Conservation (phyloP, 1,140 invertebrate species). For the Drosophila subobscura region DNA sequence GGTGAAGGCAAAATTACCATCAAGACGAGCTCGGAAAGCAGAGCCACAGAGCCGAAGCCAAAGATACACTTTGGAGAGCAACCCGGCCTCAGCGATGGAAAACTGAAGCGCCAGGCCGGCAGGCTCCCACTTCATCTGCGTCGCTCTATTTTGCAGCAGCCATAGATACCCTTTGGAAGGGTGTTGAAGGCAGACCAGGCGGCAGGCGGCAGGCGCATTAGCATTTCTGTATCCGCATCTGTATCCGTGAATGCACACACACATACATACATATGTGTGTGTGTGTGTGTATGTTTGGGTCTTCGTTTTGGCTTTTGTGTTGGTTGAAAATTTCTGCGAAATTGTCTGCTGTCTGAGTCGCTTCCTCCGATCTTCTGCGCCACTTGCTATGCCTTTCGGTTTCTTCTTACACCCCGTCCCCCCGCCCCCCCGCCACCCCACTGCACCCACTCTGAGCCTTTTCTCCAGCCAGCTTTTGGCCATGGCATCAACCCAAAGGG, state of each 20-base stretch:
- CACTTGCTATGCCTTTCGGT: slow-evolving; percentile 1
- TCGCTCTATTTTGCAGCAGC: no score
- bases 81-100: background rate
- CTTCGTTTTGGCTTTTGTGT: slow-evolving; percentile 5
- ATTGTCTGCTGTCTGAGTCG: slow-evolving; percentile 47
- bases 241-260: slow-evolving; percentile 49
- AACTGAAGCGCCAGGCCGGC: no score
- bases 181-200: background rate
- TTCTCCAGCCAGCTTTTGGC: slow-evolving; percentile 20
- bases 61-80: no score
- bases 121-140: no score
- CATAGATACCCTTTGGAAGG: background rate
- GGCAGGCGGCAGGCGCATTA: slow-evolving; percentile 45
- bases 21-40: background rate
- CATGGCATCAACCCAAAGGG: slow-evolving; percentile 44
- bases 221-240: slow-evolving; percentile 59
- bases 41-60: no score
- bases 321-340: slow-evolving; percentile 53
- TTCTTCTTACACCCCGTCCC: background rate
- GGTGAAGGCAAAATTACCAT: slow-evolving; percentile 17
- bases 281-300: slow-evolving; percentile 5
- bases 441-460: slow-evolving; percentile 2
- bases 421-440: no score
- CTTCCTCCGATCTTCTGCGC: slow-evolving; percentile 39
- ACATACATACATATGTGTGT: slow-evolving; percentile 32